These are phyloP conservation scores for Microctonus hyperodae DNA, from an alignment of 2,888 invertebrate species.

Conservation along the genomic window DNA sequence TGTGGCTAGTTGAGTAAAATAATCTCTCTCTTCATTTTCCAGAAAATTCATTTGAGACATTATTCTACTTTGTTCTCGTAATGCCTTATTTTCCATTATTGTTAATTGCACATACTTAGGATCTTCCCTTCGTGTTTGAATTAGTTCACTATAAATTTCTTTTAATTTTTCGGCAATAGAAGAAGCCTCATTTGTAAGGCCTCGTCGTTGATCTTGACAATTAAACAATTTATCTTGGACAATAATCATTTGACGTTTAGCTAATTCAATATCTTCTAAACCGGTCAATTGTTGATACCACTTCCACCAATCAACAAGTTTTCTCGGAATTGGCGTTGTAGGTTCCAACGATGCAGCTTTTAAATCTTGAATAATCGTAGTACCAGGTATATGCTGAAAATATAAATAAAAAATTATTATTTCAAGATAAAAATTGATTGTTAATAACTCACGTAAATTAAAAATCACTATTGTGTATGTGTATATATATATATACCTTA, in stretches of 20 bases:
- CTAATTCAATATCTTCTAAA: constrained; percentile 52
- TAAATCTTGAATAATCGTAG: constrained; percentile 51
- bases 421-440: background rate
- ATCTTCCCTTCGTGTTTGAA: constrained; percentile 56
- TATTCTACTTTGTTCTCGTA: constrained; percentile 54
- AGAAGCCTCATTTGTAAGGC: constrained; percentile 44
- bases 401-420: background rate
- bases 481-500: constrained; percentile 49
- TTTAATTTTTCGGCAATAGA: constrained; percentile 51
- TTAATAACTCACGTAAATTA: background rate
- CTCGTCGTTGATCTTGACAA: constrained; percentile 53
- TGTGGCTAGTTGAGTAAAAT: constrained; percentile 56
- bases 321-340: constrained; percentile 48
- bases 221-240: constrained; percentile 56
- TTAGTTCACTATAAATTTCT: constrained; percentile 55
- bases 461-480: background rate
- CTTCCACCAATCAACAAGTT: constrained; percentile 52
- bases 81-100: constrained; percentile 55
- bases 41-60: constrained; percentile 46
- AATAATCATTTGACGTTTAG: constrained; percentile 51
- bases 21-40: constrained; percentile 56
- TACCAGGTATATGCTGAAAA: constrained; percentile 49
- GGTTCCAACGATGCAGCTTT: constrained; percentile 43
- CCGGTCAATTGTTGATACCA: constrained; percentile 60
- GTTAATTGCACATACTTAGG: constrained; percentile 58